Conservation (phyloP, 2,797 vertebrate species). For the Lithobates sylvaticus region DNA sequence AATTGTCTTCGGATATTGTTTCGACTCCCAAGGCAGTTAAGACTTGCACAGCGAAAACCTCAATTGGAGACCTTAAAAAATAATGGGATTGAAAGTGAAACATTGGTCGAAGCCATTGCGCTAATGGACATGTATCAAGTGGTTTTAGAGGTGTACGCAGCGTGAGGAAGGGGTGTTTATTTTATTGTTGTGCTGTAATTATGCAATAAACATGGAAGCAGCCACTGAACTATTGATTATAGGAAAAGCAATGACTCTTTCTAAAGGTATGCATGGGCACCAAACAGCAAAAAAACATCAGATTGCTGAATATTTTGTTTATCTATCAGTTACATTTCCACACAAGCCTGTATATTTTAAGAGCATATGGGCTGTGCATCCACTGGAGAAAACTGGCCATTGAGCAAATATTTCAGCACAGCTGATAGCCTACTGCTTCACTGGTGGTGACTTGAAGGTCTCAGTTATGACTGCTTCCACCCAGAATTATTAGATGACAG, state of each 20-base stretch:
- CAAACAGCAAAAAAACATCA: not conserved
- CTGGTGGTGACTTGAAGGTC: not conserved
- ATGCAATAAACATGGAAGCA: conserved; percentile 46
- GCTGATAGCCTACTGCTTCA: not conserved
- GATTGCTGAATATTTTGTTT: not conserved
- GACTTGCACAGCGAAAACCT: conserved; percentile 73
- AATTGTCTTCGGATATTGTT: conserved; percentile 67
- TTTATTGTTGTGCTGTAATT: conserved; percentile 17
- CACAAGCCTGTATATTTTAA: too few species aligned
- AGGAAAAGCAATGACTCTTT: not conserved
- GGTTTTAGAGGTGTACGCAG: not conserved
- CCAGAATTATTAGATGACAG: not conserved
- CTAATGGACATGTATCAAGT: not conserved
- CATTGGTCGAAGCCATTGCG: not conserved
- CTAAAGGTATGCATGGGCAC: not conserved
- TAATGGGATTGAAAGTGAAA: conserved; percentile 1
- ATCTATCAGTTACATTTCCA: not conserved
- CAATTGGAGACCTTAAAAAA: conserved; percentile 13
- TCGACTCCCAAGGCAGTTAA: conserved; percentile 65
- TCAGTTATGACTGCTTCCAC: not conserved
- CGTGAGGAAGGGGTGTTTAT: conserved; percentile 23
- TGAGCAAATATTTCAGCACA: not conserved
- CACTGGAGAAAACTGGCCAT: not conserved
- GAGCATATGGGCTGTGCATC: not conserved
- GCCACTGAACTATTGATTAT: not conserved